Percentiles rank a stretch among this genome's conserved stretches.
phyloP scores from a whole-genome alignment of 2,113 vertebrate species.

The Tyto alba region DNA sequence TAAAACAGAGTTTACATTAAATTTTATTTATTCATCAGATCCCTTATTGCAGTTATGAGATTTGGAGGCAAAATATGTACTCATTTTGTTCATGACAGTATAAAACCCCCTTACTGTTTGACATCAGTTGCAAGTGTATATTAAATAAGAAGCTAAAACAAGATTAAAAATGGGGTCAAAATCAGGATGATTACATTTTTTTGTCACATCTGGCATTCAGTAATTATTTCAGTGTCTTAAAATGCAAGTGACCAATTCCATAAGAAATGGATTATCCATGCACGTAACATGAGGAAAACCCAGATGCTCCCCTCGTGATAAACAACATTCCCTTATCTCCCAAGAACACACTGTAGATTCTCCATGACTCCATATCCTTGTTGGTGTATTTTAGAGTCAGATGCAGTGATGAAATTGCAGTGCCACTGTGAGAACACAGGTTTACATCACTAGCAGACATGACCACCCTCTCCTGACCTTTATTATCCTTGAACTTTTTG shows the following conservation, averaged over 20 bases:
- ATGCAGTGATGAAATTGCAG: not conserved
- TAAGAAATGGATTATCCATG: constrained; percentile 41
- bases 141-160: not conserved
- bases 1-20: not conserved
- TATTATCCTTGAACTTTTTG: not conserved
- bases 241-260: not conserved
- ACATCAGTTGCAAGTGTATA: not conserved
- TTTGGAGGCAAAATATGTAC: not conserved
- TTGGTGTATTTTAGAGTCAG: not conserved
- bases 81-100: not conserved
- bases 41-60: not conserved
- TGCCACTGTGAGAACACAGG: not conserved
- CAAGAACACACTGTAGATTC: not conserved
- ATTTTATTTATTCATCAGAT: not conserved
- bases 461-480: not conserved
- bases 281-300: not conserved
- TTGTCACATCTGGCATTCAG: constrained; percentile 16
- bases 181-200: constrained; percentile 27
- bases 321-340: not conserved
- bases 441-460: not conserved
- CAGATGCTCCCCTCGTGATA: not conserved
- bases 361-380: not conserved
- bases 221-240: constrained; percentile 37
- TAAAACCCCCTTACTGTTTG: not conserved
- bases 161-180: constrained; percentile 12